Conservation (phyloP, 37 sponge, comb jelly and placozoan genomes). For the Halichondria panicea region DNA sequence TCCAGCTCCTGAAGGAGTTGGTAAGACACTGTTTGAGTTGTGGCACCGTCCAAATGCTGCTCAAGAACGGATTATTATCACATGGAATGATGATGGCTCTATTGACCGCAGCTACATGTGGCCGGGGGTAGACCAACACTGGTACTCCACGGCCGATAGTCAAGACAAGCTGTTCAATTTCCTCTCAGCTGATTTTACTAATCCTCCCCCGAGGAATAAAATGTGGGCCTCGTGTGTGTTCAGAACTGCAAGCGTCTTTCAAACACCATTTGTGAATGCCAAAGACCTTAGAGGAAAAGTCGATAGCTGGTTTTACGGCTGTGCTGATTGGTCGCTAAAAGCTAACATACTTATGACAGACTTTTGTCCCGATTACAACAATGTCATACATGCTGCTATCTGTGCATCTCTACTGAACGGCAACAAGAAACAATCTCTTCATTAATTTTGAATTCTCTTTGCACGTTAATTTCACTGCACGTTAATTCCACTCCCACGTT, state of each 20-base stretch:
- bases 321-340: constrained; percentile 12
- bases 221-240: constrained; percentile 27
- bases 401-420: constrained; percentile 15
- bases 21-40: background rate
- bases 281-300: background rate
- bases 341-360: constrained; percentile 32
- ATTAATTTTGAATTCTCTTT: too few species aligned
- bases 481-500: too few species aligned
- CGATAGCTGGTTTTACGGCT: constrained; percentile 11
- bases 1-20: background rate
- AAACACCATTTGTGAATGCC: constrained; percentile 3
- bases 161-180: background rate
- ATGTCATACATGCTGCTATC: constrained; percentile 17
- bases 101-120: constrained; percentile 11
- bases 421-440: background rate
- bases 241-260: background rate
- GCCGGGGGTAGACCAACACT: constrained; percentile 30
- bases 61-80: constrained; percentile 5
- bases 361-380: constrained; percentile 1
- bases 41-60: constrained; percentile 1
- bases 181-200: background rate
- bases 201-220: background rate
- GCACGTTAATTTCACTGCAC: too few species aligned
- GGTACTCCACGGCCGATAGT: constrained; percentile 1
- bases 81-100: constrained; percentile 18